Conservation (phyloP, 1,140 invertebrate species). For the Cephus cinctus region DNA sequence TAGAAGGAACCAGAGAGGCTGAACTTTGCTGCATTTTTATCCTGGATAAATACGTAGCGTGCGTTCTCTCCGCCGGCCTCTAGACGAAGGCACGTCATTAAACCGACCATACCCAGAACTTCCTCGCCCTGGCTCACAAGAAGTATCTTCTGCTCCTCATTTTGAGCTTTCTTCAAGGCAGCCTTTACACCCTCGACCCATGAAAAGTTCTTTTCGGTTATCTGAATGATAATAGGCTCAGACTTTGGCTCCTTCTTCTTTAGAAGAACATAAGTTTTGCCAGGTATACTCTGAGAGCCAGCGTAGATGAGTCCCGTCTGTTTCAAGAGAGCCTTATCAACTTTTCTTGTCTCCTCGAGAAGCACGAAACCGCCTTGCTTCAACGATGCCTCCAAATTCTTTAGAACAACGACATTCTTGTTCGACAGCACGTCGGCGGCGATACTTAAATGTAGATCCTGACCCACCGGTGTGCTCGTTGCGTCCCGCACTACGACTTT, state of each 20-base stretch:
- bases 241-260: slow-evolving; percentile 51
- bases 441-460: slow-evolving; percentile 67
- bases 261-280: slow-evolving; percentile 62
- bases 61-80: slow-evolving; percentile 79
- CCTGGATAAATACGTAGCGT: slow-evolving; percentile 71
- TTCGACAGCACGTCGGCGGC: slow-evolving; percentile 62
- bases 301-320: slow-evolving; percentile 55
- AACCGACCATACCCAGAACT: slow-evolving; percentile 68
- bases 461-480: slow-evolving; percentile 56
- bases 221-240: slow-evolving; percentile 58
- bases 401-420: slow-evolving; percentile 42
- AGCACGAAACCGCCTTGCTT: slow-evolving; percentile 75
- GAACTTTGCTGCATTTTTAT: slow-evolving; percentile 64
- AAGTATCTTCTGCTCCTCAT: slow-evolving; percentile 64
- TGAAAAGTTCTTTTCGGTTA: slow-evolving; percentile 67
- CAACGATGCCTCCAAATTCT: slow-evolving; percentile 64
- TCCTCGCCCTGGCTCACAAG: slow-evolving; percentile 70
- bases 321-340: slow-evolving; percentile 44
- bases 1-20: slow-evolving; percentile 60
- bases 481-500: slow-evolving; percentile 62
- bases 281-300: slow-evolving; percentile 59
- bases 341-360: slow-evolving; percentile 67
- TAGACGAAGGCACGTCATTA: slow-evolving; percentile 84
- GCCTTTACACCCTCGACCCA: slow-evolving; percentile 85
- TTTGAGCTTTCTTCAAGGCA: slow-evolving; percentile 62